A percentile compares a stretch with the other conserved stretches of the same genome.
These are phyloP conservation scores for Arbacia lixula DNA, from an alignment of 53 echinoderm and acorn worm species.

Conservation along the genomic window DNA sequence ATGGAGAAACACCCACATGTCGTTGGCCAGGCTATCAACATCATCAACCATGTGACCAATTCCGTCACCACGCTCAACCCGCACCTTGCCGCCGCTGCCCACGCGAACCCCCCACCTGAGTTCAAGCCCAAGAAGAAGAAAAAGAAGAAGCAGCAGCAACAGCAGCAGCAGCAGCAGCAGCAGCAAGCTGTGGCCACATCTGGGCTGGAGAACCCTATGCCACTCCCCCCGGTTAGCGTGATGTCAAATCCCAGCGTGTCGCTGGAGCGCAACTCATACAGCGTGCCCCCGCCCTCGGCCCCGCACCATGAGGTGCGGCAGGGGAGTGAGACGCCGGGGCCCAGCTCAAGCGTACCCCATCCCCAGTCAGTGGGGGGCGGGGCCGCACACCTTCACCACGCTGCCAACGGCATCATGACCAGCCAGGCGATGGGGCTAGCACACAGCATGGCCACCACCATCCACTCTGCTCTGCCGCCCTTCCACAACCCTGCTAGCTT, in stretches of 20 bases:
- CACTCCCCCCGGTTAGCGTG: slow-evolving; percentile 42
- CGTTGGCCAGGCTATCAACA: slow-evolving; percentile 44
- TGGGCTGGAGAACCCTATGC: slow-evolving; percentile 14
- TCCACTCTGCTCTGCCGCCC: slow-evolving; percentile 41
- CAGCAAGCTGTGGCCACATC: background rate
- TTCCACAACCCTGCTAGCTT: slow-evolving; percentile 37
- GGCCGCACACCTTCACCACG: background rate
- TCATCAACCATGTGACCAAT: slow-evolving; percentile 54
- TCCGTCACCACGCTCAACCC: slow-evolving; percentile 48
- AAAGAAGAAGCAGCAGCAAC: slow-evolving; percentile 19
- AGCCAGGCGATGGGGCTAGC: slow-evolving; percentile 35
- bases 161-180: background rate
- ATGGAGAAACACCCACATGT: slow-evolving; percentile 92
- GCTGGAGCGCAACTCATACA: slow-evolving; percentile 48
- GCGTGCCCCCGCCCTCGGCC: slow-evolving; percentile 47
- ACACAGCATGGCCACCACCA: slow-evolving; percentile 37
- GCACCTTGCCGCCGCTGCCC: background rate
- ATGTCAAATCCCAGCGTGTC: slow-evolving; percentile 41
- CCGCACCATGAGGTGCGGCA: slow-evolving; percentile 45
- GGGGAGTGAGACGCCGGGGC: slow-evolving; percentile 53
- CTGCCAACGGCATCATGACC: slow-evolving; percentile 40
- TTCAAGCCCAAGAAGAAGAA: slow-evolving; percentile 53
- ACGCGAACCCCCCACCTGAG: slow-evolving; percentile 24
- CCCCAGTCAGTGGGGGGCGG: too few species aligned
- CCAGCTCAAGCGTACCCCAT: slow-evolving; percentile 11